phyloP scores from a whole-genome alignment of 2,888 invertebrate species.

The Steinernema carpocapsae region DNA sequence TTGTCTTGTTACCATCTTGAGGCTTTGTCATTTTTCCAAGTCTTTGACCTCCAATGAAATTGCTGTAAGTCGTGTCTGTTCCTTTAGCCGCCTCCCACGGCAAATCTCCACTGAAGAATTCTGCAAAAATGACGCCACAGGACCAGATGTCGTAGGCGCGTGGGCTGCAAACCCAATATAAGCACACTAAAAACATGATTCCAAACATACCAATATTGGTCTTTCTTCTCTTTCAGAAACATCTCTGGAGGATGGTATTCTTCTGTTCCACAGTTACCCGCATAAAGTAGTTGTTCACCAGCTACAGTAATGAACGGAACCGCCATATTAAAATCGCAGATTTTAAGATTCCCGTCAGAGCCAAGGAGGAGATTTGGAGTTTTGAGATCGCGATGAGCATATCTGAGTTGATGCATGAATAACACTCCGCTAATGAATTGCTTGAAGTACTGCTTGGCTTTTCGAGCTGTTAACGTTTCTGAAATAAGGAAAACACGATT shows the following conservation, averaged over 20 bases:
- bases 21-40: too few species aligned
- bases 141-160: slow-evolving; percentile 17
- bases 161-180: neutral
- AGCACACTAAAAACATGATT: neutral
- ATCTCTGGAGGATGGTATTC: slow-evolving; percentile 27
- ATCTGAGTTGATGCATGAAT: slow-evolving; percentile 85
- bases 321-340: slow-evolving; percentile 28
- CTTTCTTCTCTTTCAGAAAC: neutral
- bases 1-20: too few species aligned
- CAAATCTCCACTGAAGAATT: slow-evolving; percentile 11
- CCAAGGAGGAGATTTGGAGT: slow-evolving; percentile 92
- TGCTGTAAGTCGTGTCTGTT: neutral
- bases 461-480: slow-evolving; percentile 80
- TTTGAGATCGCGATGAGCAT: slow-evolving; percentile 91
- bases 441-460: slow-evolving; percentile 84
- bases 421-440: slow-evolving; percentile 84
- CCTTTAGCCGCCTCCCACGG: slow-evolving; percentile 7
- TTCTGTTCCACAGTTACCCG: slow-evolving; percentile 2
- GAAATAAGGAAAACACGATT: neutral
- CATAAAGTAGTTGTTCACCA: neutral
- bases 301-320: neutral
- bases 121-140: slow-evolving; percentile 11
- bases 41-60: neutral
- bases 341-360: slow-evolving; percentile 68
- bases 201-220: slow-evolving; percentile 6